These are phyloP conservation scores for Laothoe populi DNA, from an alignment of 2,888 invertebrate species.

Conservation along the genomic window DNA sequence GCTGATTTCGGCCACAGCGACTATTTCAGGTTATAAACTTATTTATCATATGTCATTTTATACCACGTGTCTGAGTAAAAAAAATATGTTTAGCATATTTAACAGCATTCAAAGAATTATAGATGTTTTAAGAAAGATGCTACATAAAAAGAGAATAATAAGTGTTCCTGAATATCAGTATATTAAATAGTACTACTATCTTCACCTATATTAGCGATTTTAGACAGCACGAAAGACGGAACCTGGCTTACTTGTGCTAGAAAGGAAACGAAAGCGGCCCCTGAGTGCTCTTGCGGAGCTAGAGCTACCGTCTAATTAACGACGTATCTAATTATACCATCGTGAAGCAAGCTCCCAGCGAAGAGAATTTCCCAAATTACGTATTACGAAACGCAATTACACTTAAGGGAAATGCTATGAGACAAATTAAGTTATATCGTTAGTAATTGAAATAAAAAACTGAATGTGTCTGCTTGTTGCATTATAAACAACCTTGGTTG, in stretches of 20 bases:
- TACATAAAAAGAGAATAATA: not conserved
- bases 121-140: not conserved
- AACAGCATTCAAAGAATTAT: no score
- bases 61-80: not conserved
- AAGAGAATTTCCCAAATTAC: slow-evolving; percentile 77
- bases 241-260: slow-evolving; percentile 51
- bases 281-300: slow-evolving; percentile 73
- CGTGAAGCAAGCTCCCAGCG: slow-evolving; percentile 58
- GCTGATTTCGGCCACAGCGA: no score
- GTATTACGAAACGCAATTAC: slow-evolving; percentile 76
- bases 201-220: slow-evolving; percentile 44
- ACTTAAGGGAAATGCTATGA: slow-evolving; percentile 66
- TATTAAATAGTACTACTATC: slow-evolving; percentile 10
- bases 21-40: no score
- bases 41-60: not conserved
- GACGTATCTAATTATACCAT: slow-evolving; percentile 81
- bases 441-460: slow-evolving; percentile 52
- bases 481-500: not conserved
- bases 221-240: slow-evolving; percentile 40
- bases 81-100: no score
- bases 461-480: not conserved
- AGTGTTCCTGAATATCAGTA: not conserved
- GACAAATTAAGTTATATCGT: slow-evolving; percentile 61
- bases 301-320: slow-evolving; percentile 75
- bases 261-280: slow-evolving; percentile 67